Base-by-base conservation (phyloP, 2,113 vertebrate species). In the Monopterus albus region DNA sequence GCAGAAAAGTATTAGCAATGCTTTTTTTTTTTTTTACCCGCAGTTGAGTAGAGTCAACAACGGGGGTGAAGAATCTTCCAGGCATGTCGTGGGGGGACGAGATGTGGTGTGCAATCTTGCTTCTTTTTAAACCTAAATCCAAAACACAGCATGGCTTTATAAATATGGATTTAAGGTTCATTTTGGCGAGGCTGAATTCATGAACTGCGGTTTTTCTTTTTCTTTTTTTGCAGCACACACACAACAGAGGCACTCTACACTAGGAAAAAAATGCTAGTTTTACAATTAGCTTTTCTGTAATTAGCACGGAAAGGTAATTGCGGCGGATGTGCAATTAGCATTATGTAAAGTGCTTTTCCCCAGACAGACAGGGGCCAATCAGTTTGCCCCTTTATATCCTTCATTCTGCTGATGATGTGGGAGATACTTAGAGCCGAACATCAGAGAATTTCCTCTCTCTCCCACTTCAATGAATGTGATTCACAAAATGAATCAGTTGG, bases 291-390 rank as follows among this genome's bases (percentile, higher is more conserved):
- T 82, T 88, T 89, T 85, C 87, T 82, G 80, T 88, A 89, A 92
- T 91, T 91, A 91, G 87, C 49, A 79, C 26, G 25, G 85, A 78
- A 86, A 91, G 89, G 63, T 91, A 91, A 92, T 91, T 91, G 85
- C 83, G 7, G 82, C 84, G 85, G 90, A 91, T 90, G 88, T 81
- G 87, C 89, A 90, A 91, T 92, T 91, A 91, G 85, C 84, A 88
- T 91, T 79, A 89, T 88, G 89, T 82, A 83, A 90, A 90, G 84
- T 87, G 83, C 72, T 85, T 89, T 76, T 82, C 78, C 74, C 82
- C 79, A 76, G 83, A 83, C 85, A 87, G 83, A 11, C n/a, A n/a
- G 70, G 69, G 86, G 88, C 86, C 87, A 91, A 91, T 91, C 88
- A 90, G 56, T 83, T 88, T 79, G 64, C 82, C 82, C 88, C 80